Percentiles rank a stretch among this genome's conserved stretches.
phyloP scores from a whole-genome alignment of 2,888 invertebrate genomes.

The Lasioglossum pauxillum region DNA sequence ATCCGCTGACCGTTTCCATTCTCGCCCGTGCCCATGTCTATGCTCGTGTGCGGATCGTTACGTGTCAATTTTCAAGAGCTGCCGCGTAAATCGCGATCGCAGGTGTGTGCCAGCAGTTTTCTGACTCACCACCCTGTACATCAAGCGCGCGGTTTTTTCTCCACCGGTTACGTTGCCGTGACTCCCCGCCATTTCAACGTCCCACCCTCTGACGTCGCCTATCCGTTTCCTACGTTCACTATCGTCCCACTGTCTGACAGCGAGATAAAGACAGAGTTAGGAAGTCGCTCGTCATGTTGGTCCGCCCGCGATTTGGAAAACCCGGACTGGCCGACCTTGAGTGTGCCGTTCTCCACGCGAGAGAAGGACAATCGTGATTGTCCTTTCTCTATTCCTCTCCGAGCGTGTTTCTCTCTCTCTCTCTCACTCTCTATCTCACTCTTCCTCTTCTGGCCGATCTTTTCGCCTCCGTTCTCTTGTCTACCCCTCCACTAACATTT shows the following conservation, averaged over 20 bases:
- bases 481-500: not conserved
- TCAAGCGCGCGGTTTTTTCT: slow-evolving; percentile 23
- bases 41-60: slow-evolving; percentile 1
- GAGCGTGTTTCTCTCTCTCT: not conserved
- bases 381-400: slow-evolving; percentile 33
- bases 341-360: slow-evolving; percentile 67
- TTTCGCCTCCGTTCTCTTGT: not conserved
- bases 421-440: slow-evolving; percentile 4
- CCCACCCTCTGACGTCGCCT: not conserved
- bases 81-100: slow-evolving; percentile 25
- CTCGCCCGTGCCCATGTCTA: not conserved
- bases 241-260: slow-evolving; percentile 10
- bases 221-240: not conserved
- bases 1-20: not conserved
- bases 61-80: slow-evolving; percentile 22
- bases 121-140: slow-evolving; percentile 59
- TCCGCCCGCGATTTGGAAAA: slow-evolving; percentile 81
- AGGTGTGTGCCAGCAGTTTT: slow-evolving; percentile 16
- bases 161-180: not conserved
- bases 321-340: slow-evolving; percentile 80
- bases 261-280: slow-evolving; percentile 77
- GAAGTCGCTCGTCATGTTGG: slow-evolving; percentile 77
- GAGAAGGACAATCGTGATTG: slow-evolving; percentile 60
- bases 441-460: not conserved
- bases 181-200: slow-evolving; percentile 20